phyloP scores from a whole-genome alignment of 2,888 invertebrate species.

The Oligia fasciuncula region DNA sequence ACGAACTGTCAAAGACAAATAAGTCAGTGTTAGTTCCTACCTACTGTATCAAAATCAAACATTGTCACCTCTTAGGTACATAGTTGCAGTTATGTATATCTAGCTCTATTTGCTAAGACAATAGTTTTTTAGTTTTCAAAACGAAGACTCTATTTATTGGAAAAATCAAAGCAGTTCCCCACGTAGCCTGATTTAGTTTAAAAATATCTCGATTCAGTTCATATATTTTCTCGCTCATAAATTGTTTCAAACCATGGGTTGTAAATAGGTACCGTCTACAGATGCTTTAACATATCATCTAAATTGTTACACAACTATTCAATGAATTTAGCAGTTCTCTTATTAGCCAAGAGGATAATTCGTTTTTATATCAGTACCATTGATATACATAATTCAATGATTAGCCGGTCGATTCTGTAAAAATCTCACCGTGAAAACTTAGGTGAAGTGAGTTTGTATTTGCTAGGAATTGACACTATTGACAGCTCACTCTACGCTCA shows the following conservation, averaged over 20 bases:
- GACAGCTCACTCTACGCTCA: no score
- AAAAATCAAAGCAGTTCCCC: background rate
- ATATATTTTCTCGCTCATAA: background rate
- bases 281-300: background rate
- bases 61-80: slow-evolving; percentile 6
- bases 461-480: no score
- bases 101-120: background rate
- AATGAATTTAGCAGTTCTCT: background rate
- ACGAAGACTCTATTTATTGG: background rate
- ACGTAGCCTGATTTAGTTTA: background rate
- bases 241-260: background rate
- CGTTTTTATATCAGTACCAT: no score
- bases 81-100: background rate
- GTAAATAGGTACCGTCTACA: background rate
- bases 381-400: no score
- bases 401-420: no score
- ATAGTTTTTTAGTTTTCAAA: background rate
- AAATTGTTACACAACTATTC: background rate
- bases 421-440: no score
- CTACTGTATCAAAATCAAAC: background rate
- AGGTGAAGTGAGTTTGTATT: no score
- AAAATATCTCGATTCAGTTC: background rate
- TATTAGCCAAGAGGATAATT: background rate
- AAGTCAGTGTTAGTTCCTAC: background rate
- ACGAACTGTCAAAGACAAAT: background rate